Evolutionary conservation across 2,888 invertebrate species (phyloP), one percentile per base, ranked within the genome.

Genomic region (Xestia ashworthii): DNA sequence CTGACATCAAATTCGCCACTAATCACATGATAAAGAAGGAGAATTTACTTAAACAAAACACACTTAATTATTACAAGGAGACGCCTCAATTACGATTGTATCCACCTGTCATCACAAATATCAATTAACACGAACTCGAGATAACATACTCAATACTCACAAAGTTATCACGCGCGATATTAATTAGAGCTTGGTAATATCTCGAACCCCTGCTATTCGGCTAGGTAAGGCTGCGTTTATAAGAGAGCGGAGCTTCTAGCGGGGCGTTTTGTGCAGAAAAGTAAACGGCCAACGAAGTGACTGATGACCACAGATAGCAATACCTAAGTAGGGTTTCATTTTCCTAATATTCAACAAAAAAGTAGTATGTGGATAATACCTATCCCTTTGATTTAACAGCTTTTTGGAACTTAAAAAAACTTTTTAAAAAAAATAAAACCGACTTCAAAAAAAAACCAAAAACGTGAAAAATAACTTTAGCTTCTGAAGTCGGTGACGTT

Each of bases 151-250:
- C 78, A 81, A 48, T 84, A 81, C 76, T 79, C 85, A 83, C 79
- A 80, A 87, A 89, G 92, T 92, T 74, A 93, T 91, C 89, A 89
- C 90, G 86, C 90, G 88, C 88, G 89, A 93, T 93, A 92, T 93
- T 93, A 93, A 94, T 93, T 92, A 94, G 81, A 85, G 80, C 80
- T 76, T 32, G 68, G 81, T 83, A 82, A 85, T 82, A 82, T 81
- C 78, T 78, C 71, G 81, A 78, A 83, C 89, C 88, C 89, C 84
- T 87, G 84, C 84, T 72, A 80, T 83, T 80, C 81, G 76, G 66
- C 62, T 64, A 80, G 78, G 66, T 88, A 76, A 83, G 55, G 83
- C 76, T 67, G 66, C 12, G 62, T 6, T 14, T 16, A n/a, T 64
- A 14, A 12, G 64, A 60, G 19, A 64, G 74, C 44, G 67, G 62